Evolutionary conservation across 2,888 invertebrate species (phyloP).

Genomic region (Margaritifera margaritifera): DNA sequence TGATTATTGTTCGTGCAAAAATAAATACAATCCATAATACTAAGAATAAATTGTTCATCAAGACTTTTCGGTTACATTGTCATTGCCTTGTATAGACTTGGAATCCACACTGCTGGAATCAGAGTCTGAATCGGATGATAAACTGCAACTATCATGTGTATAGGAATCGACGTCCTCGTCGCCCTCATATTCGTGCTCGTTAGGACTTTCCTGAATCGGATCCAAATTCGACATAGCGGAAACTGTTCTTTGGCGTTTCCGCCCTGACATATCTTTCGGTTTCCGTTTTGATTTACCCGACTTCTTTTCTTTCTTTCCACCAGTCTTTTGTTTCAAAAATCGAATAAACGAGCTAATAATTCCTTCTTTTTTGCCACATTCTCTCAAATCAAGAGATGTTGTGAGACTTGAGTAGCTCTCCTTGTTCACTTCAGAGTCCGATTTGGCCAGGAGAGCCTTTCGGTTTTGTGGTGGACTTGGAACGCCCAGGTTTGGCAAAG

Average conservation of each 20-base stretch:
- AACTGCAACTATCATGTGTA: constrained; percentile 54
- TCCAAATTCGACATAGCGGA: constrained; percentile 67
- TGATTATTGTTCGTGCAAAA: no score
- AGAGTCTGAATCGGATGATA: constrained; percentile 31
- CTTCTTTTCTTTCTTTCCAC: constrained; percentile 41
- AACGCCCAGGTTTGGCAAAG: constrained; percentile 46
- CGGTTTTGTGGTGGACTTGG: constrained; percentile 31
- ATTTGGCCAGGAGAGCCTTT: constrained; percentile 27
- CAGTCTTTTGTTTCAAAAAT: constrained; percentile 53
- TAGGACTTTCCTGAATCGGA: constrained; percentile 66
- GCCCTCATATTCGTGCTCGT: constrained; percentile 61
- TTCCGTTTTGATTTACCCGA: constrained; percentile 61
- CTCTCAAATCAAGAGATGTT: constrained; percentile 36
- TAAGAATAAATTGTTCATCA: no score
- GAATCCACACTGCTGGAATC: constrained; percentile 37
- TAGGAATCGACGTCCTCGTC: constrained; percentile 50
- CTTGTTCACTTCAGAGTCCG: constrained; percentile 30
- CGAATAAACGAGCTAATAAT: constrained; percentile 58
- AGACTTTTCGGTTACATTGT: neutral
- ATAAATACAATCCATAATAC: no score
- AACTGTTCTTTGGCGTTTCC: constrained; percentile 64
- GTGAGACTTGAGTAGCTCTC: constrained; percentile 29
- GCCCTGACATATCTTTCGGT: constrained; percentile 51
- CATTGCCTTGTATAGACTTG: neutral
- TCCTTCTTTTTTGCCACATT: constrained; percentile 60